phyloP scores from a whole-genome alignment of 2,113 vertebrate genomes.

The Oriolus oriolus region DNA sequence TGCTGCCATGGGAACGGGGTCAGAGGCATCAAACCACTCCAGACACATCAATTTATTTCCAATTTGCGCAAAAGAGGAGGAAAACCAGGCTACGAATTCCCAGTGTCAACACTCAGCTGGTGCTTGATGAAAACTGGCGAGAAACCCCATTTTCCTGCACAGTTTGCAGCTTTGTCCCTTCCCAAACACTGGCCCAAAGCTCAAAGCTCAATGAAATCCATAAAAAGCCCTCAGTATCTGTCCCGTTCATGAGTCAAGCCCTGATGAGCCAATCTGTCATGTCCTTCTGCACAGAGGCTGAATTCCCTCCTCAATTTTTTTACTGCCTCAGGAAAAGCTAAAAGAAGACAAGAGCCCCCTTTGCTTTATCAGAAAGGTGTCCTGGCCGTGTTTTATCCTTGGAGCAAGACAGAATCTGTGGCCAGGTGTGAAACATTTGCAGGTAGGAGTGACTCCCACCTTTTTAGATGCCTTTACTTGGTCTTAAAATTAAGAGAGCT shows the following conservation, averaged over 20 bases:
- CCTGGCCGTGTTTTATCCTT: not conserved
- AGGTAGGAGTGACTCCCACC: not conserved
- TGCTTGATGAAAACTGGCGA: not conserved
- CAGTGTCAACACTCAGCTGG: not conserved
- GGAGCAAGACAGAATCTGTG: not conserved
- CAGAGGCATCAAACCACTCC: not conserved
- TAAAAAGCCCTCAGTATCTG: not conserved
- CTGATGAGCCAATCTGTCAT: not conserved
- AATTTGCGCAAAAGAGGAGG: not conserved
- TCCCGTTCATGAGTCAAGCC: not conserved
- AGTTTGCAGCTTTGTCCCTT: not conserved
- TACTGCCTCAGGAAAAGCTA: not conserved
- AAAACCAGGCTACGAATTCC: not conserved
- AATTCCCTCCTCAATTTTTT: not conserved
- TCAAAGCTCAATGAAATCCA: not conserved
- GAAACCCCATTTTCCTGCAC: not conserved
- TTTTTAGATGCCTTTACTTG: no score
- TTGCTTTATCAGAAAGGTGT: not conserved
- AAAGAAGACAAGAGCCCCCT: not conserved
- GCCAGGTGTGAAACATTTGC: not conserved
- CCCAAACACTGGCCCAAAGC: not conserved
- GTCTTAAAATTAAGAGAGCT: no score
- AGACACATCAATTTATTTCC: not conserved
- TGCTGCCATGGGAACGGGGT: rapidly evolving
- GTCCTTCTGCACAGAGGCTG: not conserved